Base-by-base conservation (phyloP, 2,888 invertebrate genomes). In the Myopa tessellatipennis region DNA sequence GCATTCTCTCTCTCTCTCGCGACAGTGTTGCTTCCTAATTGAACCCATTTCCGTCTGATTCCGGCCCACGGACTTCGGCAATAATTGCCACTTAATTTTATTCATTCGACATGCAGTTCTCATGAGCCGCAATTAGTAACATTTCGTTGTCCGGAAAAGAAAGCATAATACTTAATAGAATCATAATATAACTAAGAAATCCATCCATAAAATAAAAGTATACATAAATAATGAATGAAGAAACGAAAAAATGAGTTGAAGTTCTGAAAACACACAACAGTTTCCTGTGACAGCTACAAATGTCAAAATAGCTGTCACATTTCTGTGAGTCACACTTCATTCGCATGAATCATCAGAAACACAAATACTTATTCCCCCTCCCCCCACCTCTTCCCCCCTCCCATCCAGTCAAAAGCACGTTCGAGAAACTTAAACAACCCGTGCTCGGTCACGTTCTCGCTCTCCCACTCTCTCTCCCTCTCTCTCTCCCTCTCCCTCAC, bases 51-150 rank as follows among this genome's bases (percentile, higher is more conserved):
- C 65, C 74, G 74, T 52, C 65, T n/a, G 55, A 55, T 2, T 10
- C 55, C 16, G 74, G 38, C 26, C 52, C 14, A 26, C 45, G 73
- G 63, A 50, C 14, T 40, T 40, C 34, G 65, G 63, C 55, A 52
- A 34, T 52, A 74, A 74, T 72, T 81, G 79, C 84, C 86, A 85
- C 85, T 85, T 85, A 86, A 85, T 86, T 85, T 85, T 85, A 85
- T 85, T 85, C 86, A 85, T 86, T 85, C 84, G 85, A 85, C 83
- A 83, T 84, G 67, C 63, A 38, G 34, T 65, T 65, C 63, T 45
- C 74, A 74, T 74, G 74, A 52, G 50, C 74, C 52, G 74, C 50
- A 74, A 74, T 74, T 74, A 63, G 45, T 10, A 73, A 18, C 73
- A 8, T 61, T 73, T 45, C 45, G 3, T 45, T 45, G 10, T 10